Percentiles rank a stretch among this genome's conserved stretches.
Conservation (phyloP, 64 coral and sea anemone species). For the Stylophora pistillata region DNA sequence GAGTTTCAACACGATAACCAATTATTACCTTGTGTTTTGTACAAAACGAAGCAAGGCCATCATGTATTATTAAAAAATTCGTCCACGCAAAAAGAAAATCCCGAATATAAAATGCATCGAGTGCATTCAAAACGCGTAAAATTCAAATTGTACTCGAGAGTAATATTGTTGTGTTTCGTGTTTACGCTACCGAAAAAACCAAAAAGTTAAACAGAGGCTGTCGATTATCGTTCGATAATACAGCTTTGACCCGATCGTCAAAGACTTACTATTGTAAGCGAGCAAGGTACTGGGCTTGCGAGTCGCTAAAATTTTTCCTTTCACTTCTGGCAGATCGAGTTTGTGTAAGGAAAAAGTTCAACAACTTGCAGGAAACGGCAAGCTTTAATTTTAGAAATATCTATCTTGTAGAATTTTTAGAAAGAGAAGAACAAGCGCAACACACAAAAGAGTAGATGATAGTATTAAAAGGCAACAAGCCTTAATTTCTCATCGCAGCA, state of each 20-base stretch:
- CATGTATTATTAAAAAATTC: background rate
- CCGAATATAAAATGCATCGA: background rate
- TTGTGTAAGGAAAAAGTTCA: background rate
- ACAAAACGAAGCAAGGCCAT: background rate
- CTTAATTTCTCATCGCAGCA: background rate
- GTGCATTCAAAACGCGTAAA: background rate
- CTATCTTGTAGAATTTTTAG: background rate
- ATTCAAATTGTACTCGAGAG: background rate
- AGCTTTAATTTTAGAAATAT: background rate
- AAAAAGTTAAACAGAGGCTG: background rate
- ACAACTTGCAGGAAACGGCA: background rate
- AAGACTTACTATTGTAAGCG: background rate
- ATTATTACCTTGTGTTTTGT: background rate
- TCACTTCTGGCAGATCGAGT: background rate
- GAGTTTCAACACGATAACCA: background rate
- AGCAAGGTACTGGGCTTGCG: background rate
- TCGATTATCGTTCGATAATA: background rate
- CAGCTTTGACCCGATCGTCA: background rate
- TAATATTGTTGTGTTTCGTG: background rate
- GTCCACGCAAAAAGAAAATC: background rate
- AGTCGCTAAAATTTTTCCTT: background rate
- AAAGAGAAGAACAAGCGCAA: background rate
- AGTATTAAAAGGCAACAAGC: background rate
- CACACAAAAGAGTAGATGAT: background rate
- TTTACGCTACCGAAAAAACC: too few relatives aligned